These are phyloP conservation scores for Enchytraeus crypticus DNA, from an alignment of 2,888 invertebrate species.

Conservation along the genomic window DNA sequence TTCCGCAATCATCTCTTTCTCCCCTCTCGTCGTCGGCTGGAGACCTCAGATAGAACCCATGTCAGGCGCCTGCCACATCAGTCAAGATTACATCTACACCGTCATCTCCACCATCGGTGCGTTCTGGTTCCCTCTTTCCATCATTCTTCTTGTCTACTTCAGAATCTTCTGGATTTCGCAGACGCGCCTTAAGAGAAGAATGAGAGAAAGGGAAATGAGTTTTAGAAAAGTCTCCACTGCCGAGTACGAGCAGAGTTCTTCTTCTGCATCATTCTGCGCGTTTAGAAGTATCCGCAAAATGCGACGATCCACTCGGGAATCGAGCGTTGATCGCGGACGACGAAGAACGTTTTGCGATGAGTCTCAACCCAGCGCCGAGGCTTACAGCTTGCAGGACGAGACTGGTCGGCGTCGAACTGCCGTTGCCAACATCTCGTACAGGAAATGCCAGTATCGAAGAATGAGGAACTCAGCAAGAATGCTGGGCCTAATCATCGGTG, in stretches of 20 bases:
- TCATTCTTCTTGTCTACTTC: conserved; percentile 26
- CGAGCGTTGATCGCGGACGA: not conserved
- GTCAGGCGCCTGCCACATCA: conserved; percentile 22
- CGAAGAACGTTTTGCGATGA: not conserved
- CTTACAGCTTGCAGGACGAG: not conserved
- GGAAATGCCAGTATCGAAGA: conserved; percentile 9
- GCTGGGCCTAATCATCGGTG: conserved; percentile 31
- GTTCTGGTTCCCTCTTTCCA: conserved; percentile 28
- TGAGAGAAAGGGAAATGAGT: not conserved
- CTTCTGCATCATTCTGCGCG: not conserved
- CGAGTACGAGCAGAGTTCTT: not conserved
- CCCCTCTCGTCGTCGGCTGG: conserved; percentile 44
- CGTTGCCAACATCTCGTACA: not conserved
- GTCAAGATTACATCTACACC: conserved; percentile 37
- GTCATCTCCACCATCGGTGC: conserved; percentile 41
- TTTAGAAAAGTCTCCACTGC: not conserved
- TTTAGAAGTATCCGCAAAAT: no score
- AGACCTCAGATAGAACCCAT: conserved; percentile 8
- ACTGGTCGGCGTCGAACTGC: not conserved
- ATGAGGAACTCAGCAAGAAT: conserved; percentile 26
- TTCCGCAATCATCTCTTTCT: conserved; percentile 41
- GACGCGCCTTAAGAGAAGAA: conserved; percentile 7
- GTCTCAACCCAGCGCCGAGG: not conserved
- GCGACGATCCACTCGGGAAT: no score
- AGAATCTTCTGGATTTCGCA: conserved; percentile 27